phyloP scores from a whole-genome alignment of 2,797 vertebrate species.

The Microtus obscurus region DNA sequence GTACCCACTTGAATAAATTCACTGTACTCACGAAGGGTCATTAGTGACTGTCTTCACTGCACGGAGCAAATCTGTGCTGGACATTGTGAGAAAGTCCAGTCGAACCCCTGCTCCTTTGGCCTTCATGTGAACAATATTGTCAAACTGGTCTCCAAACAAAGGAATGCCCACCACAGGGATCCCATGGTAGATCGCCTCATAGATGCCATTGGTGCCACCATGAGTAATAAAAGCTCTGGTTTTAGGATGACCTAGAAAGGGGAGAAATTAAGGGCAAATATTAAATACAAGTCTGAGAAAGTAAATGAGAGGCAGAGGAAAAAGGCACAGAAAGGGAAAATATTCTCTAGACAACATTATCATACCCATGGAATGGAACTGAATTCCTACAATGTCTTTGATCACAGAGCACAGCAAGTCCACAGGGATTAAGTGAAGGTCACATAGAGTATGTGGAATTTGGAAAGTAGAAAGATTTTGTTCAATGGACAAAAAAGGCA shows the following conservation, averaged over 20 bases:
- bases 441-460: not conserved
- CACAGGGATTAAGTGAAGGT: not conserved
- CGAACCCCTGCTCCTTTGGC: conserved; percentile 89
- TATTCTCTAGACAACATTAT: not conserved
- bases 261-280: not conserved
- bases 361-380: not conserved
- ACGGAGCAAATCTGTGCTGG: conserved; percentile 86
- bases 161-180: conserved; percentile 94
- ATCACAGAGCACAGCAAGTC: not conserved
- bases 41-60: conserved; percentile 87
- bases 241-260: conserved; percentile 91
- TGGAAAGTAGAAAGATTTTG: not conserved
- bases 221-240: conserved; percentile 91
- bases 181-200: conserved; percentile 94
- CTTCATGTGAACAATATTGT: conserved; percentile 90
- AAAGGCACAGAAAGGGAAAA: fast-evolving
- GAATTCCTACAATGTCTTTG: not conserved
- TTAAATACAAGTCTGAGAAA: not conserved
- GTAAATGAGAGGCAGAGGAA: not conserved
- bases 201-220: conserved; percentile 92
- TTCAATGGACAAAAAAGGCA: not conserved
- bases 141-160: conserved; percentile 91
- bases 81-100: conserved; percentile 87
- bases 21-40: conserved; percentile 84
- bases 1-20: not conserved